Base-by-base conservation (phyloP, 2,797 vertebrate genomes). In the Phoebastria nigripes region DNA sequence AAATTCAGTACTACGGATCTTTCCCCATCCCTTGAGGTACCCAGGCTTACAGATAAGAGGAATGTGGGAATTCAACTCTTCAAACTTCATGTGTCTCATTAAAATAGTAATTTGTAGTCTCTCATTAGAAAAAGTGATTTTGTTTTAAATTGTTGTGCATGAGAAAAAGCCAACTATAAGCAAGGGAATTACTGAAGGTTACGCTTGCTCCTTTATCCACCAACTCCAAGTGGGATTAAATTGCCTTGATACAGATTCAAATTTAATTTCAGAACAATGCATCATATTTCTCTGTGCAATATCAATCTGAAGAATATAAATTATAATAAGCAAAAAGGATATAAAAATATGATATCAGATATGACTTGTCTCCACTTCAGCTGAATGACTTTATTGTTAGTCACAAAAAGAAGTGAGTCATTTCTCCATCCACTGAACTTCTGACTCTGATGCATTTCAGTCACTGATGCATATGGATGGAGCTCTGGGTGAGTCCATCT, bases 261-360 rank as follows among this genome's bases (percentile, higher is more conserved):
- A 97, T 97, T 97, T 96, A 94, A 97, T 97, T 97, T 97, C 6
- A 16, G 94, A 94, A 94, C 92, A 93, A 96, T 92, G 93, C 87
- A 88, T 89, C 92, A 4, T 71, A 96, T 96, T 97, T 96, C 95
- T 92, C 94, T 90, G 79, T 31, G 70, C 94, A 96, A 78, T 90
- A 94, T 79, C 87, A 92, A 93, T 63, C 87, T 77, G 89, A 63
- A 90, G 84, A 92, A 94, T 93, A 91, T 92, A 89, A 94, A 95
- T 95, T 96, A 83, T 73, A 97, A 96, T 59, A 94, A 82, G 80
- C 73, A 88, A 94, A 94, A 94, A 93, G 76, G 84, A 92, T 83
- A 94, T 91, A 96, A 85, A 90, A 92, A 84, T 85, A 94, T 56
- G 87, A 26, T 88, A 94, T 94, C 76, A 96, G 87, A 95, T 96